Percentiles rank a stretch among this genome's conserved stretches.
Conservation (phyloP, 2,888 invertebrate species). For the Eustalomyia histrio region DNA sequence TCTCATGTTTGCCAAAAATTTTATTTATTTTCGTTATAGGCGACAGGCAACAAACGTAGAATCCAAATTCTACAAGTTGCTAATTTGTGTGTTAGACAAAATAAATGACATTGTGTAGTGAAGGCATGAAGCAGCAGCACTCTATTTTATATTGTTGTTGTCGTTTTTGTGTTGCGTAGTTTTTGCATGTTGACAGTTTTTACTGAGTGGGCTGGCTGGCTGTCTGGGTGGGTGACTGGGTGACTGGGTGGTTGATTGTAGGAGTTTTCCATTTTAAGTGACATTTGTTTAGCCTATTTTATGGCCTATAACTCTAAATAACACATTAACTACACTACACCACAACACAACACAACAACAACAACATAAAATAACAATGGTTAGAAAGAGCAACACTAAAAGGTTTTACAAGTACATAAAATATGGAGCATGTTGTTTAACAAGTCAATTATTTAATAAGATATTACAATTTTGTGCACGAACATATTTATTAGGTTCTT, state of each 20-base stretch:
- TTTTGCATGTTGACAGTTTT: background rate
- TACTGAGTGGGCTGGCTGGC: slow-evolving; percentile 11
- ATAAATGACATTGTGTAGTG: slow-evolving; percentile 8
- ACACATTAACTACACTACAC: slow-evolving; percentile 38
- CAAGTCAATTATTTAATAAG: slow-evolving; percentile 56
- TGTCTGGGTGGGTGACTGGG: background rate
- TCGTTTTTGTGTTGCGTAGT: slow-evolving; percentile 10
- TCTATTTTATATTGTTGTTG: background rate
- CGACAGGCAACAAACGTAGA: slow-evolving; percentile 1
- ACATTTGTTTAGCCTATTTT: slow-evolving; percentile 40
- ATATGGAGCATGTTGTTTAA: slow-evolving; percentile 44
- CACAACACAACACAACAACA: background rate
- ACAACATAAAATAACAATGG: background rate
- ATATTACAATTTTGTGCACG: slow-evolving; percentile 8
- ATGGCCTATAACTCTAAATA: slow-evolving; percentile 52
- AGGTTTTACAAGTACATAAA: slow-evolving; percentile 29
- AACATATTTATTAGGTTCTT: background rate
- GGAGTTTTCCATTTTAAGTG: background rate
- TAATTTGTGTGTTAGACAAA: slow-evolving; percentile 39
- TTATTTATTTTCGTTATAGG: slow-evolving; percentile 74
- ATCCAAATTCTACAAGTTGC: slow-evolving; percentile 46
- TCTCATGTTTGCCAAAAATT: slow-evolving; percentile 41
- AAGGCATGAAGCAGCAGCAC: background rate
- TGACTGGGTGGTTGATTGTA: background rate
- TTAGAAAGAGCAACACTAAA: slow-evolving; percentile 24